A percentile compares a stretch with the other conserved stretches of the same genome.
phyloP scores from a whole-genome alignment of 2,888 invertebrate genomes.

The Acheta domesticus region DNA sequence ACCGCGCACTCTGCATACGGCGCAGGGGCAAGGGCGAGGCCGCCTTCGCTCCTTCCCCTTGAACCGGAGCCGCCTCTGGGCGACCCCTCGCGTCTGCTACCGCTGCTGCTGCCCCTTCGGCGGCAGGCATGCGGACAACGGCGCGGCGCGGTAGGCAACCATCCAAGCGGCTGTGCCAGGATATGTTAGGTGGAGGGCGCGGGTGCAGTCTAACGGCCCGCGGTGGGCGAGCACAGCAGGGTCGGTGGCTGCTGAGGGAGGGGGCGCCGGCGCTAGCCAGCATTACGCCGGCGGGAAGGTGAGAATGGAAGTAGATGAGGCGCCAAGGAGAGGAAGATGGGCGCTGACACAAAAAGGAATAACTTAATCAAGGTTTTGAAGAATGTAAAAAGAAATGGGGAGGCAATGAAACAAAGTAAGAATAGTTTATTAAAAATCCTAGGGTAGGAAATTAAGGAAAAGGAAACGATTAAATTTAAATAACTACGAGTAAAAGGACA shows the following conservation, averaged over 20 bases:
- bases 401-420: no score
- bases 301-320: no score
- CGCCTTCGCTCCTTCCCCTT: constrained; percentile 1
- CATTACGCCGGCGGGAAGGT: no score
- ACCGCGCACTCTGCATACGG: background rate
- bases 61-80: background rate
- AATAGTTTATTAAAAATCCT: no score
- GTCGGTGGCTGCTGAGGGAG: background rate
- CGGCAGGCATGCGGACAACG: background rate
- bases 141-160: background rate
- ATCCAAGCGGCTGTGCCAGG: background rate
- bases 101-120: background rate
- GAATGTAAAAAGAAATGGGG: no score
- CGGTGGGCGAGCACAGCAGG: background rate
- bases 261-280: background rate
- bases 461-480: no score
- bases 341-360: no score
- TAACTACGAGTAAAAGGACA: no score
- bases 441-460: no score
- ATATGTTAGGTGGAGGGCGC: constrained; percentile 7
- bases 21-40: background rate
- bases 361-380: no score
- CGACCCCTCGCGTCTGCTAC: constrained; percentile 1
- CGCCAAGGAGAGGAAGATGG: no score
- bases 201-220: background rate